These are phyloP conservation scores for Rhizomys pruinosus DNA, from an alignment of 2,113 vertebrate genomes.

Conservation along the genomic window DNA sequence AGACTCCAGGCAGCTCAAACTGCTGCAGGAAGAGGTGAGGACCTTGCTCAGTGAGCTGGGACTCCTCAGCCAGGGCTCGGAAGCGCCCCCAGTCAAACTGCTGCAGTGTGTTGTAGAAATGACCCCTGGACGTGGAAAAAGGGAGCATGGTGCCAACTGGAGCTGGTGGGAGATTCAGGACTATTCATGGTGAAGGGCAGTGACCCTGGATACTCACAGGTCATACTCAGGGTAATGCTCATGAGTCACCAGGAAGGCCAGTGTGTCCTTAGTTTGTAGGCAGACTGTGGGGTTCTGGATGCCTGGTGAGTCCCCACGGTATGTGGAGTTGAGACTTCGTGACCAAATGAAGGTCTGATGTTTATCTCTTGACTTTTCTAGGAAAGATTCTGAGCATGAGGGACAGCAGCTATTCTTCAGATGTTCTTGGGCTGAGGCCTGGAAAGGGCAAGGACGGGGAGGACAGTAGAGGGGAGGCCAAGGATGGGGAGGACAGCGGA, in stretches of 20 bases:
- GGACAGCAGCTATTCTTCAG: background rate
- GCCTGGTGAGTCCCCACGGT: constrained; percentile 66
- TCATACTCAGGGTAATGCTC: constrained; percentile 92
- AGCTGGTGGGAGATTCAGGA: background rate
- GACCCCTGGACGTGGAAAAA: constrained; percentile 85
- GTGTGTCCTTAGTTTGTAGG: constrained; percentile 81
- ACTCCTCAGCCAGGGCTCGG: constrained; percentile 86
- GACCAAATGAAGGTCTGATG: background rate
- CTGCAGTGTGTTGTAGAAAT: constrained; percentile 91
- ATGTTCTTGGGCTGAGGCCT: background rate
- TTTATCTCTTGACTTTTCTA: background rate
- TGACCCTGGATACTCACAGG: constrained; percentile 85
- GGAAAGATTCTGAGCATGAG: background rate
- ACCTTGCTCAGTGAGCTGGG: constrained; percentile 76
- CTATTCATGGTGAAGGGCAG: rapidly evolving
- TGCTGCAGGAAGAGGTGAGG: constrained; percentile 87
- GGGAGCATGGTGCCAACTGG: too few relatives aligned
- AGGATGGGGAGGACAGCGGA: background rate
- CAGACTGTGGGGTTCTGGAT: constrained; percentile 92
- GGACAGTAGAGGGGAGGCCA: background rate
- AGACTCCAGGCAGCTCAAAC: constrained; percentile 90
- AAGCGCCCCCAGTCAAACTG: constrained; percentile 94
- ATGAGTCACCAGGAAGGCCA: constrained; percentile 89
- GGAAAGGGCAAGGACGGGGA: background rate
- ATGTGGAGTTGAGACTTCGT: constrained; percentile 28